Conservation (phyloP, 2,113 vertebrate species). For the Anolis sagrei region DNA sequence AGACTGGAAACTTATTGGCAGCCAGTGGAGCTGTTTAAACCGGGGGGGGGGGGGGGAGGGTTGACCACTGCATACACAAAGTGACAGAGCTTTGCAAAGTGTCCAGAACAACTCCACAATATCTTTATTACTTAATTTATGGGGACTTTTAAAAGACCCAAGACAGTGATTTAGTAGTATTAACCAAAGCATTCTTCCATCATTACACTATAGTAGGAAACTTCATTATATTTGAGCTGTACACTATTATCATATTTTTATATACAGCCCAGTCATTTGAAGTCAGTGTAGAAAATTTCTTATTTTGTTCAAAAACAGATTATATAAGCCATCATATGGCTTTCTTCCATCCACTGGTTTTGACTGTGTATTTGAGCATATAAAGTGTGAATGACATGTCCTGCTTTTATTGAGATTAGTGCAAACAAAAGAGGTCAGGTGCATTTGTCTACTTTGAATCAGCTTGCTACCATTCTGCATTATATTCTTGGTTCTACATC, state of each 20-base stretch:
- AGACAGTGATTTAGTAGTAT: background rate
- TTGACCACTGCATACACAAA: background rate
- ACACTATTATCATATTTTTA: background rate
- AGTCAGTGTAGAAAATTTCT: background rate
- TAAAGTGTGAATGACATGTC: slow-evolving; percentile 42
- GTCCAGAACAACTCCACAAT: background rate
- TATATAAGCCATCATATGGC: background rate
- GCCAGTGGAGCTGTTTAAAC: too few relatives aligned
- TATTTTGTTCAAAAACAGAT: slow-evolving; percentile 24
- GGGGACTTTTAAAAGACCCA: background rate
- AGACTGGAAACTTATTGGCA: too few relatives aligned
- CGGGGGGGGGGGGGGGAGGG: too few relatives aligned
- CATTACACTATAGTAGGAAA: background rate
- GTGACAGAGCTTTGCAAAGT: background rate
- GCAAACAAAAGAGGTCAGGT: slow-evolving; percentile 39
- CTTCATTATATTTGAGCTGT: background rate
- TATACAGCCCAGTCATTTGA: background rate
- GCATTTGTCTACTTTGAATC: background rate
- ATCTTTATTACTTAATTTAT: background rate
- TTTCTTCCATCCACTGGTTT: slow-evolving; percentile 1
- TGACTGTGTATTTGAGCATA: slow-evolving; percentile 14
- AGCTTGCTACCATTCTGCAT: accelerated
- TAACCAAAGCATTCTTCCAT: background rate
- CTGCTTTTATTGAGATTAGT: slow-evolving; percentile 49
- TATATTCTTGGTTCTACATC: accelerated